These are phyloP conservation scores for Gorsachius goisagi DNA, from an alignment of 2,113 vertebrate species.

Conservation along the genomic window DNA sequence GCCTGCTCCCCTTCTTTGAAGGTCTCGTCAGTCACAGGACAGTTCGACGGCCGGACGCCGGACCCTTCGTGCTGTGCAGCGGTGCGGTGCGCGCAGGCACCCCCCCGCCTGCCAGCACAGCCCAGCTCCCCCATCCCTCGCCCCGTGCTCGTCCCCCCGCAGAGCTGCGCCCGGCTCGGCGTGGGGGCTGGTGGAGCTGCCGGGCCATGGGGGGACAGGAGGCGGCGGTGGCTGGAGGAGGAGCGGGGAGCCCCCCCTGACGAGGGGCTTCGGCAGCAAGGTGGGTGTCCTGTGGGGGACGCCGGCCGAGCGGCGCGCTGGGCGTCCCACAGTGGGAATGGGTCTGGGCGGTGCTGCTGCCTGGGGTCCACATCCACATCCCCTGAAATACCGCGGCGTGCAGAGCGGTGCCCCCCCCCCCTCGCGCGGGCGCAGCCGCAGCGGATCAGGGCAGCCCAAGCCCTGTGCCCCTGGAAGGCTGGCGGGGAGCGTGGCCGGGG, in stretches of 20 bases:
- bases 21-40: rapidly evolving
- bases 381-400: rapidly evolving
- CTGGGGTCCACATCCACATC: not conserved
- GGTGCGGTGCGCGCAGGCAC: not conserved
- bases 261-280: not conserved
- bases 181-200: not conserved
- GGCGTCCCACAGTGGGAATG: rapidly evolving
- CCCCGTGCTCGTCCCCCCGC: not conserved
- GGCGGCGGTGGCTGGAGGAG: rapidly evolving
- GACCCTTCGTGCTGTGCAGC: rapidly evolving
- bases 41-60: rapidly evolving
- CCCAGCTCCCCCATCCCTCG: not conserved
- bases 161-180: not conserved
- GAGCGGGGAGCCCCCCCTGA: rapidly evolving
- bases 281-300: not conserved
- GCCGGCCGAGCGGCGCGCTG: rapidly evolving
- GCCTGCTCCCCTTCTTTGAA: not conserved
- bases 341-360: not conserved
- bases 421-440: rapidly evolving
- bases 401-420: not conserved
- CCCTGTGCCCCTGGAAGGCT: not conserved
- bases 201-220: rapidly evolving
- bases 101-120: not conserved
- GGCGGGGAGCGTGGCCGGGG: not conserved
- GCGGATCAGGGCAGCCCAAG: not conserved